These are phyloP conservation scores for Oncopodura yosiiana DNA, from an alignment of 1,140 invertebrate species.

Conservation along the genomic window DNA sequence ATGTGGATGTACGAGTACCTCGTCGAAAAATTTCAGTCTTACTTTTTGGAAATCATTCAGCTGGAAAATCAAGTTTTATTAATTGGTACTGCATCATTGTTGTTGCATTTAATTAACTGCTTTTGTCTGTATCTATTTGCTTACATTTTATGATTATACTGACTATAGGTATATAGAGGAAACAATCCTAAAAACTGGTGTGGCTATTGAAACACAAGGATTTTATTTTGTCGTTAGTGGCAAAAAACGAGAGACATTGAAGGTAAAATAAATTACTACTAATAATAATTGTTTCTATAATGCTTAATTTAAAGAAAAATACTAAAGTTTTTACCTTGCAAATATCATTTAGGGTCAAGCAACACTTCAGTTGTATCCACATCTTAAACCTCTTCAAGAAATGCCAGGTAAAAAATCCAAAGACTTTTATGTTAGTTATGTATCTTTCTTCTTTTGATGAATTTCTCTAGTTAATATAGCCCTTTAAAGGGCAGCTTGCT, in stretches of 20 bases:
- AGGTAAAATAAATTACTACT: conserved; percentile 39
- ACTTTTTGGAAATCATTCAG: conserved; percentile 54
- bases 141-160: neutral
- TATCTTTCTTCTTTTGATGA: conserved; percentile 21
- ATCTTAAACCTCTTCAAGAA: conserved; percentile 48
- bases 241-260: conserved; percentile 49
- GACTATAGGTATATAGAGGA: conserved; percentile 51
- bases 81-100: conserved; percentile 46
- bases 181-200: conserved; percentile 51
- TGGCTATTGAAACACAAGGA: conserved; percentile 55
- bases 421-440: neutral
- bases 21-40: conserved; percentile 52
- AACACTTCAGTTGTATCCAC: conserved; percentile 52
- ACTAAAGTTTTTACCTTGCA: neutral
- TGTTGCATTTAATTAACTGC: neutral
- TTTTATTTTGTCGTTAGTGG: conserved; percentile 52
- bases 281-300: too few species aligned
- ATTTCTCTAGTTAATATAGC: conserved; percentile 35
- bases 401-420: conserved; percentile 44
- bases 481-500: conserved; percentile 42
- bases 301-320: too few species aligned
- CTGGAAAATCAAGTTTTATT: conserved; percentile 55
- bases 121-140: neutral
- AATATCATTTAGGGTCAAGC: conserved; percentile 47
- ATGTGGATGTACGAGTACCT: conserved; percentile 46